A percentile compares a stretch with the other conserved stretches of the same genome.
These are phyloP conservation scores for Psettodes erumei DNA, from an alignment of 2,113 vertebrate species.

Conservation along the genomic window DNA sequence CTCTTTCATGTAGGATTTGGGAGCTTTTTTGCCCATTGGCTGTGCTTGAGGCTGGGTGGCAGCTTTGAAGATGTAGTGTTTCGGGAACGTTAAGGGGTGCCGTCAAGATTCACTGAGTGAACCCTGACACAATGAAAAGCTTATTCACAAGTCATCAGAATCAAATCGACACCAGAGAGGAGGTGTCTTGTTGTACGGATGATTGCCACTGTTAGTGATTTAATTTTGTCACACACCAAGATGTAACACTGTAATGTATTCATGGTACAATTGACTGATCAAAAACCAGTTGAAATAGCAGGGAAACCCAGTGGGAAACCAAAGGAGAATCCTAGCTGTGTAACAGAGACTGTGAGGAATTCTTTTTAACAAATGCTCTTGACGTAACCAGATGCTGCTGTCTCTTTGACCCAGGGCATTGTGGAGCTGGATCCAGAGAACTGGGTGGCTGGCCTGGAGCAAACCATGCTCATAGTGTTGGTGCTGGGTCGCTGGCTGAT, in stretches of 20 bases:
- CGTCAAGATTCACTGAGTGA: constrained; percentile 27
- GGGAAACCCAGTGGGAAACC: neutral
- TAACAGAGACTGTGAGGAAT: neutral
- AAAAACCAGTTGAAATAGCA: neutral
- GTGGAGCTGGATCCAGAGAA: constrained; percentile 76
- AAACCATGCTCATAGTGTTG: constrained; percentile 84
- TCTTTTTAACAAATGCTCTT: neutral
- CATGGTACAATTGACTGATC: neutral
- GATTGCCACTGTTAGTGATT: neutral
- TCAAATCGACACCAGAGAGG: neutral
- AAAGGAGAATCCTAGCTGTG: neutral
- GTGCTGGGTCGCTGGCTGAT: constrained; percentile 84
- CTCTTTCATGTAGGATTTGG: constrained; percentile 67
- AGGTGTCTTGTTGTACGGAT: neutral
- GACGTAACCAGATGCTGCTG: neutral
- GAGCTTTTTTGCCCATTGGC: constrained; percentile 48
- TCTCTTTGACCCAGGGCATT: constrained; percentile 70
- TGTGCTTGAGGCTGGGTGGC: constrained; percentile 45
- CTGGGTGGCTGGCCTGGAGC: constrained; percentile 82
- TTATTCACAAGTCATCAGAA: neutral
- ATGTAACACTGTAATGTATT: neutral
- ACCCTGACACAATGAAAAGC: neutral
- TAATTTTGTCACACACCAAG: neutral
- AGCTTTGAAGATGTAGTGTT: constrained; percentile 26
- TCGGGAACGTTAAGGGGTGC: constrained; percentile 23